Conservation (phyloP, 1,140 invertebrate genomes). For the Calephelis nemesis region DNA sequence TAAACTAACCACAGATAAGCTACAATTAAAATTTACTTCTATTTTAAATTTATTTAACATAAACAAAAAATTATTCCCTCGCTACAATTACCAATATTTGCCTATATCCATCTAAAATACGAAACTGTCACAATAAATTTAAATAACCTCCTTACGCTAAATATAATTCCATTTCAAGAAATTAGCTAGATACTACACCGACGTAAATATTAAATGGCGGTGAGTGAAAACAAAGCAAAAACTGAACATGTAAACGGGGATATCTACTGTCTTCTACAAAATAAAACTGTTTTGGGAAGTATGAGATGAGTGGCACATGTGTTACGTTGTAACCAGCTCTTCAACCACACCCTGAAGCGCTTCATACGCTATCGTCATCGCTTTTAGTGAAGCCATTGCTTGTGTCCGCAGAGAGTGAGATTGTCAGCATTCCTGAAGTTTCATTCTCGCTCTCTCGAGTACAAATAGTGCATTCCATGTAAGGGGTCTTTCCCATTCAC, state of each 20-base stretch:
- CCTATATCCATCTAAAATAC: too few relatives aligned
- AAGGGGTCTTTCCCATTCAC: conserved; percentile 38
- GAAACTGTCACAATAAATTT: too few relatives aligned
- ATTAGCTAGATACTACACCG: conserved; percentile 14
- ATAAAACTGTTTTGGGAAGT: background rate
- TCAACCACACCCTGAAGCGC: conserved; percentile 44
- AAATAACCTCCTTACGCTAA: background rate
- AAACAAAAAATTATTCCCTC: too few relatives aligned
- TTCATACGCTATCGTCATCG: conserved; percentile 10
- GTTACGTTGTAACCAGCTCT: conserved; percentile 28
- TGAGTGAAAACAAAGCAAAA: conserved; percentile 45
- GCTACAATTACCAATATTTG: too few relatives aligned
- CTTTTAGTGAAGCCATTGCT: conserved; percentile 11
- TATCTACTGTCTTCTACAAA: conserved; percentile 23
- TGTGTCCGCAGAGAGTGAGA: conserved; percentile 38
- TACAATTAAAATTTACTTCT: too few relatives aligned
- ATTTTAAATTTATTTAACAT: too few relatives aligned
- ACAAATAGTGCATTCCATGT: conserved; percentile 31
- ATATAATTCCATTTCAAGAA: background rate
- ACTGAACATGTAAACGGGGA: conserved; percentile 33
- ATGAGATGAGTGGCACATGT: background rate
- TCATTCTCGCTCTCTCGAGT: conserved; percentile 35
- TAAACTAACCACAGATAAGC: too few relatives aligned
- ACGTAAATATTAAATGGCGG: conserved; percentile 36
- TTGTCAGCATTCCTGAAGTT: background rate